Evolutionary conservation across 2,113 vertebrate species (phyloP), one percentile per base, ranked within the genome.

Genomic region (Charadrius vociferus): DNA sequence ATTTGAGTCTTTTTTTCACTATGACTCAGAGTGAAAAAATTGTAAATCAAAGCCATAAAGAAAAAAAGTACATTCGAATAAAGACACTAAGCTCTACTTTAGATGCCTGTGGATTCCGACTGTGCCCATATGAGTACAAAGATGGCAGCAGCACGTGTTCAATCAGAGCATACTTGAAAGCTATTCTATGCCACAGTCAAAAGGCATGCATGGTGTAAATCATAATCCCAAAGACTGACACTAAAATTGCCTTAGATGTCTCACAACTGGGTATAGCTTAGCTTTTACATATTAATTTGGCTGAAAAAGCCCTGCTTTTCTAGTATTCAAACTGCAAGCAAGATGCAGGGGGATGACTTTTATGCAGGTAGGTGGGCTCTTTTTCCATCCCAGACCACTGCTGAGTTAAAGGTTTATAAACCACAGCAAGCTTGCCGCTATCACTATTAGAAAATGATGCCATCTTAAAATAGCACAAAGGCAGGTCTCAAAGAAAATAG

Each of bases 341-440:
- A 74, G 83, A 81, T 87, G 65, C 58, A 89, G 77, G 53, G 39
- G 61, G 47, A 72, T 72, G 61, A 92, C 72, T 95, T 92, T 83
- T 41, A 81, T 55, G 34, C 56, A 87, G 77, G 83, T 68, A 84
- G 91, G 73, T 89, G 93, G 86, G 65, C 72, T 78, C 43, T 94
- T 89, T 79, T 84, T 75, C 86, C 65, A 84, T 79, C 29, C 49
- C 6, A 3, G 83, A 79, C 52, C 49, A 85, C 81, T 68, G 88
- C 83, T 81, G 93, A 95, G 73, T 91, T 94, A 65, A 95, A 91
- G 70, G 81, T 87, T 89, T 87, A 66, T 62, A 94, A 89, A 86
- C 45, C 88, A 74, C 94, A 90, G 86, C 86, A 93, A 95, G 75
- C 53, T 81, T 86, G 43, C 52, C 6, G 3, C 70, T 91, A 49